Evolutionary conservation across 2,888 invertebrate species (phyloP), one percentile per base, ranked within the genome.

Genomic region (Beris morrisii): DNA sequence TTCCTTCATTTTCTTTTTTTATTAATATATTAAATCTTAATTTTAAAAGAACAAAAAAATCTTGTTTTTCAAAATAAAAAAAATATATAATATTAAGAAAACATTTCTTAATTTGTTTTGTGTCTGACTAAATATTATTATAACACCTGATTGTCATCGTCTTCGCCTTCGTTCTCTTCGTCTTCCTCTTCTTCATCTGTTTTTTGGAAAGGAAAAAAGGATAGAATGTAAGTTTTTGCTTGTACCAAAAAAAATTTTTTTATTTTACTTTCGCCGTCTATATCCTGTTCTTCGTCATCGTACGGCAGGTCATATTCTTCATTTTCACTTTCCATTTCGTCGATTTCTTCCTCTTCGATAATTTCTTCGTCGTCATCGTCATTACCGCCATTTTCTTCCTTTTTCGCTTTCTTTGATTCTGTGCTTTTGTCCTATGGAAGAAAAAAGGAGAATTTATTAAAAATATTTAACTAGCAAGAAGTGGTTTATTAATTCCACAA

Each of bases 381-480:
- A 70, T 75, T 76, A 67, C 74, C 72, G 38, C 71, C 72, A 54
- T 73, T 73, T 64, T 73, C 72, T 69, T 69, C 73, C 74, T 80
- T 81, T 75, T 80, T 81, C 69, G 78, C 75, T 75, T 81, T 81
- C 75, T 81, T 81, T 75, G 77, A 73, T 73, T 80, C 79, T 73
- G 77, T 73, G 71, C 75, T 74, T 77, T 81, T 81, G 66, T 76
- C 76, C 80, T 80, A 68, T 6, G 73, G 52, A 31, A 63, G 44
- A 63, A 65, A 54, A 58, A 64, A 53, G 61, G 22, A 3, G 22
- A 22, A 2, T 22, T 22, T n/a, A n/a, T 22, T 22, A 22, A 22
- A 22, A 22, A 22, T 22, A 22, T 22, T 22, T 22, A 22, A 22
- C 22, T 22, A 3, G 22, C 22, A 22, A 22, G 22, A 22, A 22